Base-by-base conservation (phyloP, 1,140 invertebrate species). In the Eueides isabella region DNA sequence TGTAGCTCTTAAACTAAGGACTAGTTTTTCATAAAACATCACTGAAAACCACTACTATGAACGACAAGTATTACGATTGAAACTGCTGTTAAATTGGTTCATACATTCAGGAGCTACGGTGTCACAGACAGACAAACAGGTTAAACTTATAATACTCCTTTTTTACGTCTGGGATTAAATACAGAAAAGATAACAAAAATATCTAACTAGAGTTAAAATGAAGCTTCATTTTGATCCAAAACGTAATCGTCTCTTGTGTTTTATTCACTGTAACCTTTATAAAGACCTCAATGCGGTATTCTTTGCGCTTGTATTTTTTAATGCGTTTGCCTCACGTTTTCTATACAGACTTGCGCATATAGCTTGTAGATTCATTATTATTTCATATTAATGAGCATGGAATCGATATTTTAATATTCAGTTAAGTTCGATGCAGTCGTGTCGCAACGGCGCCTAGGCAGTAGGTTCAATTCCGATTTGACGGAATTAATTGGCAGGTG, bases 221-320 rank as follows among this genome's bases (percentile, higher is more conserved):
- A 26, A 55, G 48, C 19, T 26, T 12, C 48, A 23, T 26, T 55
- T 11, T 55, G n/a, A 55, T 55, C 48, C 48, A 26, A 38, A 55
- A 55, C 48, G 48, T 26, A 55, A 55, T 55, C 48, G 48, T 55
- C 48, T 55, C 48, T 55, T 55, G 19, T 55, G 48, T 55, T 55
- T 55, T 55, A 55, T 55, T 55, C 19, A 55, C 48, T 55, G 48
- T 9, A 55, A 55, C 48, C 48, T 55, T 55, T 55, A 55, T 55
- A 26, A 55, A 19, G 19, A 23, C 48, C 23, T 55, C 48, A 55
- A 55, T 55, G 48, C 48, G 48, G 48, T 55, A 55, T 55, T 55
- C 48, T 55, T 55, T 55, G 48, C 48, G 48, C 48, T 55, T 55
- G 19, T 55, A 55, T 55, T 55, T 55, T 55, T 55, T 55, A 55